phyloP scores from a whole-genome alignment of 2,113 vertebrate genomes.

The Aramus guarauna region DNA sequence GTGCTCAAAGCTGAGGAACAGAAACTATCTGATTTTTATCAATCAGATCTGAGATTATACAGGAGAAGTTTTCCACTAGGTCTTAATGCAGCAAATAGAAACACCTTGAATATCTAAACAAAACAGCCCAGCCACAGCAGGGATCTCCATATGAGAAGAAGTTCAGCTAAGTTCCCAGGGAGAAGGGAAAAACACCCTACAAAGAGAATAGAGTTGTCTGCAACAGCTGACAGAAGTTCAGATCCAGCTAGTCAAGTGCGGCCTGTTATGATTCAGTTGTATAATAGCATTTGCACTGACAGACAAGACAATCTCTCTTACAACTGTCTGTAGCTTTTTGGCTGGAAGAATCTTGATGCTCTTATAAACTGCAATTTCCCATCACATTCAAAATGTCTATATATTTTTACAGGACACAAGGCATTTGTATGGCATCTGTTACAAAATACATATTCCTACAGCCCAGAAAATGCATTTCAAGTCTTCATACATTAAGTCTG shows the following conservation, averaged over 20 bases:
- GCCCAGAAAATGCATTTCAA: slow-evolving; percentile 43
- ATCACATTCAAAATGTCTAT: slow-evolving; percentile 62
- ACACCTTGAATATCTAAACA: neutral
- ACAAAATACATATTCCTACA: slow-evolving; percentile 54
- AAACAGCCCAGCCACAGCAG: neutral
- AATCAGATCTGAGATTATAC: neutral
- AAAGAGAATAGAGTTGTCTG: slow-evolving; percentile 31
- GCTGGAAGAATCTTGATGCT: slow-evolving; percentile 59
- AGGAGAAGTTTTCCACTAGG: neutral
- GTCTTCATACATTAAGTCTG: slow-evolving; percentile 53
- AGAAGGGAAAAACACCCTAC: neutral
- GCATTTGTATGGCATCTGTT: slow-evolving; percentile 65
- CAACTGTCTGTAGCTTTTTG: slow-evolving; percentile 61
- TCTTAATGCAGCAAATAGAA: neutral
- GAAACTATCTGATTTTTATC: neutral
- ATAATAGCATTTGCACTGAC: slow-evolving; percentile 59
- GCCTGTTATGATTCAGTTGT: slow-evolving; percentile 59
- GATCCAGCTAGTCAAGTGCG: slow-evolving; percentile 59
- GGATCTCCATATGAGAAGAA: neutral
- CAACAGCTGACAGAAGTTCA: slow-evolving; percentile 54
- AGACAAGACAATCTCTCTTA: slow-evolving; percentile 68
- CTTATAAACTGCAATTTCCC: slow-evolving; percentile 57
- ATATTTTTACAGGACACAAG: slow-evolving; percentile 66
- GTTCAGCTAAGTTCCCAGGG: neutral
- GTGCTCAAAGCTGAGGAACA: neutral